These are phyloP conservation scores for Spinus olivaceus DNA, from an alignment of 2,797 vertebrate genomes.

Conservation along the genomic window DNA sequence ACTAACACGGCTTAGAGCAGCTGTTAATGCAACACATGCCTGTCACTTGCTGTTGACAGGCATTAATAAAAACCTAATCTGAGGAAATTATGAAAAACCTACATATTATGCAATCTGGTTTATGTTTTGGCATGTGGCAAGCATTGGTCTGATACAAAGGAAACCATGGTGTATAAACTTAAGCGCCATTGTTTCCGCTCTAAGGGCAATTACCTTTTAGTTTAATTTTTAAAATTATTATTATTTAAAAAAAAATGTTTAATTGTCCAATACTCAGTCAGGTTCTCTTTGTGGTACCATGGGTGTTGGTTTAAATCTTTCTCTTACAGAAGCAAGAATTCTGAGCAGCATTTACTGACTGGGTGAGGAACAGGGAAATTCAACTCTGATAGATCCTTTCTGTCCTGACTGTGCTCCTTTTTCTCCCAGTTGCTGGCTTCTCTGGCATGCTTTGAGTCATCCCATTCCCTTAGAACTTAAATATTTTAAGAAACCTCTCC, in stretches of 20 bases:
- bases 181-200: slow-evolving; percentile 53
- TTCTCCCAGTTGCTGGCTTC: not conserved
- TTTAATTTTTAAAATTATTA: not conserved
- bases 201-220: not conserved
- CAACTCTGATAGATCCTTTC: not conserved
- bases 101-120: slow-evolving; percentile 80
- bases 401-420: not conserved
- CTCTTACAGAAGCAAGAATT: not conserved
- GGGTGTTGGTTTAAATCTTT: not conserved
- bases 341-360: not conserved
- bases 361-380: not conserved
- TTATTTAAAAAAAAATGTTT: not conserved
- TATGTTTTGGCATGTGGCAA: slow-evolving; percentile 80
- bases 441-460: not conserved
- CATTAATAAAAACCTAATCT: slow-evolving; percentile 86
- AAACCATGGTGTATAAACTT: slow-evolving; percentile 67
- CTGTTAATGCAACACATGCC: slow-evolving; percentile 76
- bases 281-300: slow-evolving; percentile 35
- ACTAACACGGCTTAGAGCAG: slow-evolving; percentile 50
- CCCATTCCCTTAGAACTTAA: not conserved
- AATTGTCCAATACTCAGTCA: slow-evolving; percentile 45
- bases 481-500: not conserved
- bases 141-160: slow-evolving; percentile 66
- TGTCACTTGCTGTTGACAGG: slow-evolving; percentile 83
- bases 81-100: slow-evolving; percentile 83